Conservation (phyloP, 2,888 invertebrate species). For the Onthophagus sagittarius region DNA sequence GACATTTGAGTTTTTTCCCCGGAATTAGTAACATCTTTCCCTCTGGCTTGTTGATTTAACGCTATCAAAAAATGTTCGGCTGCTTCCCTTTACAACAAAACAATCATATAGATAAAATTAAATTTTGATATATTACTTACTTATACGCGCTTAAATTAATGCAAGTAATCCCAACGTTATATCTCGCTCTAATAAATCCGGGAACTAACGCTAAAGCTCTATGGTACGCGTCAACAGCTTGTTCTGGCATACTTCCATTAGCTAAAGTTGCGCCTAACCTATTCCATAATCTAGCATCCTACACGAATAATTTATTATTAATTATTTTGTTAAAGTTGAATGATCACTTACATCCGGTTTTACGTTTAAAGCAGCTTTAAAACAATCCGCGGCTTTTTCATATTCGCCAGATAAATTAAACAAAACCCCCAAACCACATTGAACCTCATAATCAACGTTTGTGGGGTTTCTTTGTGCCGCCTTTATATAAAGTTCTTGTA, state of each 20-base stretch:
- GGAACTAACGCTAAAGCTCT: slow-evolving; percentile 87
- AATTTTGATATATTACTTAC: slow-evolving; percentile 31
- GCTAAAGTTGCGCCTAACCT: slow-evolving; percentile 95
- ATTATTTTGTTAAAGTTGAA: background rate
- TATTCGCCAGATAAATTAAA: slow-evolving; percentile 93
- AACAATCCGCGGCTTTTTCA: slow-evolving; percentile 96
- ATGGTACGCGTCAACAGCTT: slow-evolving; percentile 95
- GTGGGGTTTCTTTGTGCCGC: slow-evolving; percentile 74
- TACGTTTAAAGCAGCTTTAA: slow-evolving; percentile 82
- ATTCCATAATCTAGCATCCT: slow-evolving; percentile 95
- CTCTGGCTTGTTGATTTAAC: slow-evolving; percentile 85
- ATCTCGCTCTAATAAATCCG: slow-evolving; percentile 93
- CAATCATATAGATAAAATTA: background rate
- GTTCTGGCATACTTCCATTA: slow-evolving; percentile 90
- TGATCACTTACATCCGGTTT: slow-evolving; percentile 60
- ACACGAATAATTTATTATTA: slow-evolving; percentile 11
- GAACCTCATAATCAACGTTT: slow-evolving; percentile 83
- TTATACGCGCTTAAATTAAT: slow-evolving; percentile 88
- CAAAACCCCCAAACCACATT: slow-evolving; percentile 90
- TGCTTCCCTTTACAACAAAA: slow-evolving; percentile 66
- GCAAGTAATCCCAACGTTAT: slow-evolving; percentile 97
- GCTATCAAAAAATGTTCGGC: slow-evolving; percentile 93
- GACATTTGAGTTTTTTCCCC: slow-evolving; percentile 65
- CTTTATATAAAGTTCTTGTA: slow-evolving; percentile 71
- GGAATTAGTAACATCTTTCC: slow-evolving; percentile 52